Conservation (phyloP, 1,140 invertebrate genomes). For the Cotesia vestalis region DNA sequence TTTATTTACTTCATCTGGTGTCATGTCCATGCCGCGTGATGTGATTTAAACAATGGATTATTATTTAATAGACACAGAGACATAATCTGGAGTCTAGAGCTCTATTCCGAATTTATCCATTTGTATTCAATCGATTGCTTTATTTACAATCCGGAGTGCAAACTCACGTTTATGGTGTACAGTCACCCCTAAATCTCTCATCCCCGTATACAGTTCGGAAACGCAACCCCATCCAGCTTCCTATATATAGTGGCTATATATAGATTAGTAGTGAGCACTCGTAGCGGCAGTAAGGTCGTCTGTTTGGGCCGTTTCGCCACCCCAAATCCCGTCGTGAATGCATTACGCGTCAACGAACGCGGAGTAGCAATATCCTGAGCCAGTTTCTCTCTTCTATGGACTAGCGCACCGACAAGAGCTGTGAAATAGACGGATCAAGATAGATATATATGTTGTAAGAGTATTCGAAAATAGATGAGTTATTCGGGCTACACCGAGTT, state of each 20-base stretch:
- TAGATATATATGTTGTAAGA: conserved; percentile 6
- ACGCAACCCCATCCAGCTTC: conserved; percentile 18
- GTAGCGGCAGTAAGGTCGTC: background rate
- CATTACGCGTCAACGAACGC: conserved; percentile 66
- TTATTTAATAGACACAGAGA: too few relatives aligned
- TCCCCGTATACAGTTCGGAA: conserved; percentile 20
- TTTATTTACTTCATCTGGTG: too few relatives aligned
- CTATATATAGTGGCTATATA: too few relatives aligned
- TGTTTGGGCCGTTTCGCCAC: conserved; percentile 21
- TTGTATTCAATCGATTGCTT: conserved; percentile 35
- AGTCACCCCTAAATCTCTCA: conserved; percentile 32
- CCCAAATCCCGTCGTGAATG: conserved; percentile 61
- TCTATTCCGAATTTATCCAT: conserved; percentile 17
- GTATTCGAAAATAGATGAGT: background rate
- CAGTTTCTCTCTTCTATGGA: conserved; percentile 3
- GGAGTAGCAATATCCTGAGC: conserved; percentile 67
- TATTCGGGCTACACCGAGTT: too few relatives aligned
- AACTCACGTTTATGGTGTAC: conserved; percentile 40
- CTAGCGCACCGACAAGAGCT: background rate
- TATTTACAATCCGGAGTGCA: conserved; percentile 42
- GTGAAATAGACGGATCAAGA: conserved; percentile 2
- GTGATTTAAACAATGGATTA: background rate
- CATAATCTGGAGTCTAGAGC: background rate
- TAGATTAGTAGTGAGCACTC: too few relatives aligned
- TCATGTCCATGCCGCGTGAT: too few relatives aligned